Evolutionary conservation across 2,113 vertebrate species (phyloP).

Genomic region (Lonchura striata): DNA sequence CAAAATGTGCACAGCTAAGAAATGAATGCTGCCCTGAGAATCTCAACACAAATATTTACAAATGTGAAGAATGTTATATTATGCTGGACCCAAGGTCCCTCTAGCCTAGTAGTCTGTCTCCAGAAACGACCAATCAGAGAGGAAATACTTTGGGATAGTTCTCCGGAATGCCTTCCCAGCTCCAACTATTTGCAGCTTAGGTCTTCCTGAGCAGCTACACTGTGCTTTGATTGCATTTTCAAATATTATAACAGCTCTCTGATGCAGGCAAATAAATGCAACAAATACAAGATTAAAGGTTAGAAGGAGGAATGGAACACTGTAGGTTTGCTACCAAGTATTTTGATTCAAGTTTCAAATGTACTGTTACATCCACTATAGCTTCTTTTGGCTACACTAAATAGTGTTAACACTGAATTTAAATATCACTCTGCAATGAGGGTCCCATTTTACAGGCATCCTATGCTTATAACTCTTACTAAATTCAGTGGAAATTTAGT

Average conservation of each 20-base stretch:
- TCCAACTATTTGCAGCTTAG: background rate
- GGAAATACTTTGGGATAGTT: background rate
- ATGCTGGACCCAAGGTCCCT: background rate
- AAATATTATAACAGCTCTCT: background rate
- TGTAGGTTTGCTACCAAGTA: background rate
- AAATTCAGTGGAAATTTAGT: background rate
- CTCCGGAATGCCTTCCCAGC: slow-evolving; percentile 2
- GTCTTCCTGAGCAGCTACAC: background rate
- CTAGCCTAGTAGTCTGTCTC: background rate
- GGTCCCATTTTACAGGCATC: background rate
- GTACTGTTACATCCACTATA: background rate
- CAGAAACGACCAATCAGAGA: background rate
- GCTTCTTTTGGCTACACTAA: background rate
- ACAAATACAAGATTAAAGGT: background rate
- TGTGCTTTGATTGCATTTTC: background rate
- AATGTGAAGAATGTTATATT: background rate
- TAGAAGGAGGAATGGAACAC: background rate
- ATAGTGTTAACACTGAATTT: background rate
- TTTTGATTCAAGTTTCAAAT: background rate
- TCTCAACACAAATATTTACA: background rate
- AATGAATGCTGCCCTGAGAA: background rate
- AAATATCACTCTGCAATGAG: background rate
- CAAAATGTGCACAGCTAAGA: background rate
- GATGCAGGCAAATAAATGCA: background rate
- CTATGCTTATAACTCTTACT: background rate